Percentiles rank a stretch among this genome's conserved stretches.
These are phyloP conservation scores for Drosophila cardini DNA, from an alignment of 1,140 invertebrate genomes.

Conservation along the genomic window DNA sequence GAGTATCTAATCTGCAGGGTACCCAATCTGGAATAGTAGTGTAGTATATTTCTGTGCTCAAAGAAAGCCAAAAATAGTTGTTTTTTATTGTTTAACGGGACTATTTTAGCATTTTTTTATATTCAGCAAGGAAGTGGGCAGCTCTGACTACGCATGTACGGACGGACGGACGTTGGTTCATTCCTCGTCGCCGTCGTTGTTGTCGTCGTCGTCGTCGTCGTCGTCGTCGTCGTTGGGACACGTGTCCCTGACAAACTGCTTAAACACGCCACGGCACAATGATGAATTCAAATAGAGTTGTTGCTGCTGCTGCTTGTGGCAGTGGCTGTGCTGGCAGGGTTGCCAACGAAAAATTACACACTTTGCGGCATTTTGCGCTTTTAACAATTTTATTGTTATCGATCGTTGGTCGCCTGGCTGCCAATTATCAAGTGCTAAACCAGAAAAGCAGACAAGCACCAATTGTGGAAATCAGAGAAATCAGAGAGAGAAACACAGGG, in stretches of 20 bases:
- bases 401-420: conserved; percentile 74
- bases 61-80: too few species aligned
- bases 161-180: too few species aligned
- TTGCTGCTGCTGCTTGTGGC: conserved; percentile 3
- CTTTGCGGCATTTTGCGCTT: conserved; percentile 83
- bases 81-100: too few species aligned
- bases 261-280: conserved; percentile 66
- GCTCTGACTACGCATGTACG: too few species aligned
- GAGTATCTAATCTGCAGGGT: too few species aligned
- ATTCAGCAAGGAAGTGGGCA: too few species aligned
- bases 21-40: too few species aligned
- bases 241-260: conserved; percentile 81
- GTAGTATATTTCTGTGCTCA: too few species aligned
- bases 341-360: conserved; percentile 69
- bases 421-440: conserved; percentile 71
- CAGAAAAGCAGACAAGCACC: conserved; percentile 46
- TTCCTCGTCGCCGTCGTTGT: too few species aligned
- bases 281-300: conserved; percentile 74
- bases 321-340: conserved; percentile 8
- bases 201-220: too few species aligned
- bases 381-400: conserved; percentile 81
- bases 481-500: neutral
- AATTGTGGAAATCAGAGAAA: conserved; percentile 43
- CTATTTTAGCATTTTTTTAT: too few species aligned
- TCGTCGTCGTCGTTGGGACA: conserved; percentile 47